Evolutionary conservation across 1,140 invertebrate genomes (phyloP).

Genomic region (Drosophila tropicalis): DNA sequence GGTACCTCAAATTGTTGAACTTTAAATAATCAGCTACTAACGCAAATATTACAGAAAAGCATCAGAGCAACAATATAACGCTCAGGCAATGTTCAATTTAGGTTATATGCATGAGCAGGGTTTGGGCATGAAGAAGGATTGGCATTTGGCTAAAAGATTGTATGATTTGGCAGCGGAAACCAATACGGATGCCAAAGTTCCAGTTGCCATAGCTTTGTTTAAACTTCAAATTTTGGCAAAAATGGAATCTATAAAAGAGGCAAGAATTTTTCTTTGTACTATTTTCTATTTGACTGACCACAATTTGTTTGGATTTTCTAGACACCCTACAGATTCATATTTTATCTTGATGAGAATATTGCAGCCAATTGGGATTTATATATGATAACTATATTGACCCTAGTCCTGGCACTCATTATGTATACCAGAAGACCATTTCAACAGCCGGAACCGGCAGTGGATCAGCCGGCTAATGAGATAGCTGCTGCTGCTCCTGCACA

Average conservation of each 20-base stretch:
- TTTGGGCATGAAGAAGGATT: conserved; percentile 92
- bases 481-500: conserved; percentile 29
- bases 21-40: background rate
- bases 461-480: conserved; percentile 37
- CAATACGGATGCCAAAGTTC: conserved; percentile 96
- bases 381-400: conserved; percentile 91
- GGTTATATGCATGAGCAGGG: conserved; percentile 99
- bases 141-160: conserved; percentile 93
- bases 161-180: conserved; percentile 99
- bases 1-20: conserved; percentile 58
- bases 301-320: conserved; percentile 64
- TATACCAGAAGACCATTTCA: conserved; percentile 89
- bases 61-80: conserved; percentile 97
- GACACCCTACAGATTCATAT: conserved; percentile 87
- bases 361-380: conserved; percentile 97
- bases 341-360: conserved; percentile 88
- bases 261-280: conserved; percentile 14
- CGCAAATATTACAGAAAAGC: conserved; percentile 88
- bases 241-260: conserved; percentile 87
- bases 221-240: conserved; percentile 93
- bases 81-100: conserved; percentile 99
- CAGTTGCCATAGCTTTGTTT: conserved; percentile 95
- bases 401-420: conserved; percentile 91
- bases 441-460: conserved; percentile 51
- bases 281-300: background rate